phyloP scores from a whole-genome alignment of 1,140 invertebrate genomes.

The Rhagoletis zephyria region DNA sequence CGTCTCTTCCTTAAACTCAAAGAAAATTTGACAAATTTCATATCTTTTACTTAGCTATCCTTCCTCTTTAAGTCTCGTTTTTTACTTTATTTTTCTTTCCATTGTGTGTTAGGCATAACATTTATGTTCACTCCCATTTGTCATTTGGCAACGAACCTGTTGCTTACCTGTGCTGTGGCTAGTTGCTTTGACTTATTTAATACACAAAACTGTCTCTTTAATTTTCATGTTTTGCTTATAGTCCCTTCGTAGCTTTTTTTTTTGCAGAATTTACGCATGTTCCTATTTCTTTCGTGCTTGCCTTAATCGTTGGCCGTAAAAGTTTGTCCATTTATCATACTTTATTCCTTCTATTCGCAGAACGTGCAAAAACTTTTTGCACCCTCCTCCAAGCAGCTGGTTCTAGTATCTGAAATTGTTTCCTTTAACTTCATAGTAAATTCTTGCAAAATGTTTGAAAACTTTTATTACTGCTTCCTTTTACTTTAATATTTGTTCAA shows the following conservation, averaged over 20 bases:
- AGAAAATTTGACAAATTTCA: no score
- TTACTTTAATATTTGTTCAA: neutral
- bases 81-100: neutral
- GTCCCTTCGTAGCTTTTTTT: neutral
- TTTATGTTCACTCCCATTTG: no score
- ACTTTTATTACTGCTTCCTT: neutral
- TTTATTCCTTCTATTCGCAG: neutral
- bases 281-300: neutral
- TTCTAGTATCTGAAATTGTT: neutral
- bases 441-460: neutral
- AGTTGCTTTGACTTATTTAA: neutral
- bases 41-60: neutral
- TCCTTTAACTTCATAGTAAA: neutral
- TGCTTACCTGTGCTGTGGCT: neutral
- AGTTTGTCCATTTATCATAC: constrained; percentile 34
- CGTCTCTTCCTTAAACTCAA: neutral
- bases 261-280: neutral
- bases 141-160: neutral
- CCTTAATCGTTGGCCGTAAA: neutral
- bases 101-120: neutral
- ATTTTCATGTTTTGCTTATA: neutral
- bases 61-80: neutral
- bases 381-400: neutral
- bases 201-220: neutral
- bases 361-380: neutral